Evolutionary conservation across 2,797 vertebrate genomes (phyloP), one percentile per base, ranked within the genome.

Genomic region (Acestrorhynchus altus): DNA sequence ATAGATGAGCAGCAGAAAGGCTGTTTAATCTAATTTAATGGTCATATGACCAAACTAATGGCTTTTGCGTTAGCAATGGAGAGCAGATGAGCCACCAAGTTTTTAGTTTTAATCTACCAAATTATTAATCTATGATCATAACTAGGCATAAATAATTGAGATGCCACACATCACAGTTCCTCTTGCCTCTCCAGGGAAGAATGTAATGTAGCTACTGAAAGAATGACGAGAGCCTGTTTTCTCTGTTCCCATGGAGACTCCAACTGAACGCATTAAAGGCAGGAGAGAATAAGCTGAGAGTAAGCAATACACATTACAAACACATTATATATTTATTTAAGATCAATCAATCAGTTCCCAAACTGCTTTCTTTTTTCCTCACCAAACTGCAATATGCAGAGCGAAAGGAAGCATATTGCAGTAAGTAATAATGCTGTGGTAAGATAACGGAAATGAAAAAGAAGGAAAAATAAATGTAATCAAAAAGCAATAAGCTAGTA

Each of bases 401-500:
- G n/a, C 13, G 39, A 82, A 81, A 78, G 75, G 84, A 88, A 85
- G 86, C 54, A 64, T 86, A 83, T 83, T 89, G 81, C 88, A 83
- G 76, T 84, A 86, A 87, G 88, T 90, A 90, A 93, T 93, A 94
- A 90, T 86, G 88, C 88, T 87, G 42, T 1, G 54, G 76, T 70
- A 80, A 67, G 81, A 82, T 82, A 74, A 79, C 69, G 72, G 84
- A 83, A 87, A 87, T 87, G 81, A 84, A 85, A 83, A 78, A 85
- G 79, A 67, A 73, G 76, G 72, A 81, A 80, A 86, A 93, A 93
- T 93, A 93, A 93, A 94, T 90, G 87, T 81, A 88, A 93, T 93
- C 87, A 91, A 92, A 94, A 91, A 87, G 90, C 90, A 94, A 94
- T 94, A 94, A 93, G 90, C 89, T 87, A 84, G 85, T 87, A 84